These are phyloP conservation scores for Dermatemys mawii DNA, from an alignment of 2,113 vertebrate genomes.

Conservation along the genomic window DNA sequence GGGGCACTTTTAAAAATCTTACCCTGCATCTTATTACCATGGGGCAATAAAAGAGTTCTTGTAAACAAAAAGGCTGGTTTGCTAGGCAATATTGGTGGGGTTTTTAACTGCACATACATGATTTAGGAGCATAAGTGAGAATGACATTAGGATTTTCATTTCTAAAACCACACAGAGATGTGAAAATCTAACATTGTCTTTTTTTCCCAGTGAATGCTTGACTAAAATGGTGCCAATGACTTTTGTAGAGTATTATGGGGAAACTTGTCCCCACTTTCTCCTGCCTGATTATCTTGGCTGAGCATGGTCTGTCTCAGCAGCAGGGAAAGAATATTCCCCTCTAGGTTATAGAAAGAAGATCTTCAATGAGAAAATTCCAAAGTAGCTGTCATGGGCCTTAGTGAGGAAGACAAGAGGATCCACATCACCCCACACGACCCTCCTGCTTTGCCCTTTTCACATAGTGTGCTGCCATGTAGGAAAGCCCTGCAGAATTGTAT, in stretches of 20 bases:
- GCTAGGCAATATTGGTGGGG: neutral
- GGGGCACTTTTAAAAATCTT: too few species aligned
- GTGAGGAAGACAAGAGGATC: neutral
- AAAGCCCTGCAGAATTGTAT: neutral
- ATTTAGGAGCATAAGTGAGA: neutral
- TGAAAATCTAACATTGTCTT: neutral
- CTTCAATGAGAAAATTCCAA: neutral
- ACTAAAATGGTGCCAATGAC: neutral
- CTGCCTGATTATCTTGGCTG: neutral
- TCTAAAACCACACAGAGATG: neutral
- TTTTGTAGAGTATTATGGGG: neutral
- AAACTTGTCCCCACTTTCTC: neutral
- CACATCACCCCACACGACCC: neutral
- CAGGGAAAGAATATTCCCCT: neutral
- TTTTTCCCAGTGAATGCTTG: neutral
- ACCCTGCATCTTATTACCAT: neutral
- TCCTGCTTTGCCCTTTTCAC: neutral
- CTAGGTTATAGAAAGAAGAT: neutral
- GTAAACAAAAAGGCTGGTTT: neutral
- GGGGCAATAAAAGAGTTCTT: accelerated
- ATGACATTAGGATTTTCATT: neutral
- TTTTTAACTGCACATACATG: too few species aligned
- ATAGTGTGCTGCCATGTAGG: neutral
- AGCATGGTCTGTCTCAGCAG: neutral
- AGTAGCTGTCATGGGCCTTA: neutral